Evolutionary conservation across 2,797 vertebrate species (phyloP).

Genomic region (Petrocephalus sullivani): DNA sequence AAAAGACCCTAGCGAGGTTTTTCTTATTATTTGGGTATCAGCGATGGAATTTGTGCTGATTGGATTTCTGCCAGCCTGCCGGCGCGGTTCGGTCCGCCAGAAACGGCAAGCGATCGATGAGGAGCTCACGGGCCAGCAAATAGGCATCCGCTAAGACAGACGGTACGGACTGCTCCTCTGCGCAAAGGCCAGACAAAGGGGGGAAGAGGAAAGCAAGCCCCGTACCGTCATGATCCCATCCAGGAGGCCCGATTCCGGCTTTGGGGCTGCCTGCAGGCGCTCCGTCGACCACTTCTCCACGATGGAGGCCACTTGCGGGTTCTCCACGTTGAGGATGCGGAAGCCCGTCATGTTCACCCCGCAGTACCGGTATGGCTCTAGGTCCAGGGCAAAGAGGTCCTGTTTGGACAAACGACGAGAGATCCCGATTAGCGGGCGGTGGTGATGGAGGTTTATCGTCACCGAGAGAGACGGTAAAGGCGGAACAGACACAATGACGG

Average conservation of each 20-base stretch:
- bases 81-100: neutral
- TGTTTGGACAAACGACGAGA: slow-evolving; percentile 47
- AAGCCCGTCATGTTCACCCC: slow-evolving; percentile 98
- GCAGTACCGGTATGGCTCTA: slow-evolving; percentile 96
- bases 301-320: slow-evolving; percentile 85
- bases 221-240: slow-evolving; percentile 97
- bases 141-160: neutral
- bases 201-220: slow-evolving; percentile 35
- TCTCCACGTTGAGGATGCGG: slow-evolving; percentile 94
- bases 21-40: slow-evolving; percentile 11
- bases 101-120: neutral
- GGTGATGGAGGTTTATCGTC: neutral
- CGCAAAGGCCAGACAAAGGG: neutral
- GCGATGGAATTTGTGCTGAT: slow-evolving; percentile 21
- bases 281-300: slow-evolving; percentile 98
- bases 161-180: neutral
- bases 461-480: neutral
- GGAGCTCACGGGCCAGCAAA: neutral
- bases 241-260: slow-evolving; percentile 82
- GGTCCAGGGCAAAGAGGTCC: slow-evolving; percentile 95
- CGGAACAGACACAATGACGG: slow-evolving; percentile 32
- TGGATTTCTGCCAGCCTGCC: slow-evolving; percentile 15
- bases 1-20: neutral
- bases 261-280: slow-evolving; percentile 75
- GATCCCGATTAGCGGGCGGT: neutral